Evolutionary conservation across 2,888 invertebrate genomes (phyloP).

Genomic region (Linnaemya vulpina): DNA sequence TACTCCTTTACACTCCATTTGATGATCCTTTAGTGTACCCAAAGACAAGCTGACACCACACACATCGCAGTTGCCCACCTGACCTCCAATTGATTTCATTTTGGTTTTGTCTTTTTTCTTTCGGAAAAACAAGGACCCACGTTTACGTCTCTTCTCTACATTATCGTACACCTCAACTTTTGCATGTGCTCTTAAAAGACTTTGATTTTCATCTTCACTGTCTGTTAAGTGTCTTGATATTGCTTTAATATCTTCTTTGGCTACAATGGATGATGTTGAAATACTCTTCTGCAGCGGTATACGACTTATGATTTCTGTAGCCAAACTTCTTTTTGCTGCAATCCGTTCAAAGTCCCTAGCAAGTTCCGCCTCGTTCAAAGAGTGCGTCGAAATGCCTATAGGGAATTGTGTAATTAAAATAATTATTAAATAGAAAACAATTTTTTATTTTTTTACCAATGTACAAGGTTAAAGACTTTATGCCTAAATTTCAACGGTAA

Average conservation of each 20-base stretch:
- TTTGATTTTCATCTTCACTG: constrained; percentile 83
- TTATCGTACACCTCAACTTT: constrained; percentile 85
- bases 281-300: constrained; percentile 94
- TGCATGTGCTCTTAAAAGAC: constrained; percentile 82
- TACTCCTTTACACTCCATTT: constrained; percentile 88
- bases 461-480: too few relatives aligned
- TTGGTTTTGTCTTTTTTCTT: constrained; percentile 90
- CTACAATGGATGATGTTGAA: constrained; percentile 94
- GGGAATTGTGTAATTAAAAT: constrained; percentile 27
- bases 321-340: constrained; percentile 82
- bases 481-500: too few relatives aligned
- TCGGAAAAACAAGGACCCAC: constrained; percentile 94
- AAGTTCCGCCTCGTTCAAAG: constrained; percentile 93
- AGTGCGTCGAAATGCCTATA: constrained; percentile 87
- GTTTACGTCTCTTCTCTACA: constrained; percentile 92
- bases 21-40: constrained; percentile 93
- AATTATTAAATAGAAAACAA: constrained; percentile 6
- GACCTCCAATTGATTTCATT: constrained; percentile 76
- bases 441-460: too few relatives aligned
- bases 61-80: constrained; percentile 84
- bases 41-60: constrained; percentile 94
- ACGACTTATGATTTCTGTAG: constrained; percentile 85
- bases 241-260: constrained; percentile 84
- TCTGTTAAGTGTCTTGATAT: constrained; percentile 82
- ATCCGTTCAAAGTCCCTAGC: constrained; percentile 84